A percentile compares a stretch with the other conserved stretches of the same genome.
phyloP scores from a whole-genome alignment of 2,888 invertebrate species.

The Corbicula japonica region DNA sequence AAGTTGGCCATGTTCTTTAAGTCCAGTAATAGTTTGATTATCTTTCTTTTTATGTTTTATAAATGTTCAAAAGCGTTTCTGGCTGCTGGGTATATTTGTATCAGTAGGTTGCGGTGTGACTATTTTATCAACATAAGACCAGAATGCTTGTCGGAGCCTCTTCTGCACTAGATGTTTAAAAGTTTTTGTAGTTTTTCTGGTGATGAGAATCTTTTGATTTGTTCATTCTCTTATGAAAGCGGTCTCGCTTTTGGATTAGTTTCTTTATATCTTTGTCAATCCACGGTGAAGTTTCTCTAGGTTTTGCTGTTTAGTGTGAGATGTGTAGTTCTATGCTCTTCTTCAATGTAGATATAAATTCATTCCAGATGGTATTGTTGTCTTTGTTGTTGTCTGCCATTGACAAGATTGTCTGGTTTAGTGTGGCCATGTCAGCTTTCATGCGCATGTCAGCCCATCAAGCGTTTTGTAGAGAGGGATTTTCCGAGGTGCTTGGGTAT shows the following conservation, averaged over 20 bases:
- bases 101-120: slow-evolving; percentile 8
- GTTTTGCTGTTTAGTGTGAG: slow-evolving; percentile 34
- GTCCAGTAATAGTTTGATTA: background rate
- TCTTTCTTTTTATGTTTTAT: slow-evolving; percentile 29
- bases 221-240: slow-evolving; percentile 30
- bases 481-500: slow-evolving; percentile 25
- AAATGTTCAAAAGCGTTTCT: slow-evolving; percentile 22
- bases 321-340: slow-evolving; percentile 12
- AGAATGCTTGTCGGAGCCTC: slow-evolving; percentile 31
- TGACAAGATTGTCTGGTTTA: background rate
- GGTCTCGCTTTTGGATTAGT: slow-evolving; percentile 25
- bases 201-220: slow-evolving; percentile 25
- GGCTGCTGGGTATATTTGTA: too few species aligned
- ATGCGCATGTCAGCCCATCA: slow-evolving; percentile 50
- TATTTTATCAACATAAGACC: slow-evolving; percentile 38
- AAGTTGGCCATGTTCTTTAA: background rate
- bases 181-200: slow-evolving; percentile 13
- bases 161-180: slow-evolving; percentile 5
- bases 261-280: slow-evolving; percentile 39
- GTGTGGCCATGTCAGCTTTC: slow-evolving; percentile 18
- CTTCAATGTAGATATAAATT: slow-evolving; percentile 20
- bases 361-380: slow-evolving; percentile 19
- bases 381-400: background rate
- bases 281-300: slow-evolving; percentile 47
- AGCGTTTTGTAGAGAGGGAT: slow-evolving; percentile 59